Conservation (phyloP, 1,140 invertebrate species). For the Sipha flava region DNA sequence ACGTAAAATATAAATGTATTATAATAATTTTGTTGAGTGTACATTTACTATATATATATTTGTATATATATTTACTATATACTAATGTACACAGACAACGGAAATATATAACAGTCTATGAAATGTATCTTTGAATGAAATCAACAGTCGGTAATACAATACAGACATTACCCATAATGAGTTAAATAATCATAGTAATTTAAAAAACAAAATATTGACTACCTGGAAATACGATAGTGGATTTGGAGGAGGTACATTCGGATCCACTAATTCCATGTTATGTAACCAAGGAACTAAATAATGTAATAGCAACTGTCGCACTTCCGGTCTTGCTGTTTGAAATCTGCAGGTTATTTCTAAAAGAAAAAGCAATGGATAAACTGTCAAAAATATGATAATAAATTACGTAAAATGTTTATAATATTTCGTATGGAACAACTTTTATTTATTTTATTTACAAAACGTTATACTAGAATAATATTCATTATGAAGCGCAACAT, state of each 20-base stretch:
- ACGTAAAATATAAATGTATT: too few relatives aligned
- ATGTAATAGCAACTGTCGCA: constrained; percentile 78
- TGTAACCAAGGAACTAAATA: constrained; percentile 94
- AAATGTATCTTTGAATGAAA: too few relatives aligned
- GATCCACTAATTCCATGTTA: constrained; percentile 97
- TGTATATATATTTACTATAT: too few relatives aligned
- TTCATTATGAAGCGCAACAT: too few relatives aligned
- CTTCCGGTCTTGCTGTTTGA: constrained; percentile 85
- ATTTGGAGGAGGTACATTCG: constrained; percentile 80
- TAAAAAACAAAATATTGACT: constrained; percentile 28
- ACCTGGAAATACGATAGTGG: constrained; percentile 71
- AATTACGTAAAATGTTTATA: too few relatives aligned
- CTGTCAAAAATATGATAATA: neutral
- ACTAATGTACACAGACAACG: too few relatives aligned
- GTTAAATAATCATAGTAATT: neutral
- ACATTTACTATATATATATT: too few relatives aligned
- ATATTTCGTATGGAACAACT: too few relatives aligned
- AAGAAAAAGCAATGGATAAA: neutral
- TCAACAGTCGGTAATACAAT: neutral
- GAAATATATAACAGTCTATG: too few relatives aligned
- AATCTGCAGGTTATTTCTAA: constrained; percentile 95
- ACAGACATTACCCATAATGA: neutral
- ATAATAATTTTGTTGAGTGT: too few relatives aligned
- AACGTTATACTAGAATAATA: too few relatives aligned
- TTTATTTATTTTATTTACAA: too few relatives aligned